A percentile compares a stretch with the other conserved stretches of the same genome.
Conservation (phyloP, 2,888 invertebrate genomes). For the Piscicola geometra region DNA sequence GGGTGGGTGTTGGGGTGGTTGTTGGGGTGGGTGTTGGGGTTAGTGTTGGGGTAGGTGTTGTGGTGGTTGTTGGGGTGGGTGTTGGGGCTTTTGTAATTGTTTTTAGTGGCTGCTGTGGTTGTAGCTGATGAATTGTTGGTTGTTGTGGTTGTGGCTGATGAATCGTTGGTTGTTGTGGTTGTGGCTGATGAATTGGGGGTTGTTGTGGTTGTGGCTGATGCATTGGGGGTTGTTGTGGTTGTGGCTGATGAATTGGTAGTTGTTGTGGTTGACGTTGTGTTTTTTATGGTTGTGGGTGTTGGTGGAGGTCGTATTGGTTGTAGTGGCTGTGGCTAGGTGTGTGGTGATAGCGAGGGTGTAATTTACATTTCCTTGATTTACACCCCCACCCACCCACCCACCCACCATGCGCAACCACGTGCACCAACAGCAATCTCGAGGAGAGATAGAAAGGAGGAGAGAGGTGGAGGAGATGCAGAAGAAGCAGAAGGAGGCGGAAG, state of each 20-base stretch:
- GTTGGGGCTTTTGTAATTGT: too few relatives aligned
- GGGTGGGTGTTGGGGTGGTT: not conserved
- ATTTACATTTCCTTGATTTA: not conserved
- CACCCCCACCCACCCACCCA: not conserved
- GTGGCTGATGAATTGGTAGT: too few relatives aligned
- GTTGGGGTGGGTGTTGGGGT: not conserved
- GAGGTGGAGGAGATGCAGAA: constrained; percentile 80
- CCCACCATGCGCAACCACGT: not conserved
- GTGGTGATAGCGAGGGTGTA: not conserved
- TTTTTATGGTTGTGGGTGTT: constrained; percentile 57
- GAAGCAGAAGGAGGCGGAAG: constrained; percentile 75
- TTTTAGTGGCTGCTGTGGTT: too few relatives aligned
- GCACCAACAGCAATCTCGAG: constrained; percentile 68
- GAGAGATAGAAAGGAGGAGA: constrained; percentile 73
- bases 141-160: too few relatives aligned
- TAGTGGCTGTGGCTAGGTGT: not conserved
- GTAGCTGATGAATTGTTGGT: too few relatives aligned
- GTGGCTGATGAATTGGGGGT: constrained; percentile 70
- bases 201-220: too few relatives aligned
- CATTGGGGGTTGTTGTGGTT: constrained; percentile 57
- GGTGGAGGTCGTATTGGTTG: not conserved
- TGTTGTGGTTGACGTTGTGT: constrained; percentile 84
- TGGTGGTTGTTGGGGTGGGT: not conserved
- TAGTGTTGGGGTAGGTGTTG: not conserved
- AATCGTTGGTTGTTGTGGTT: too few relatives aligned